phyloP scores from a whole-genome alignment of 2,888 invertebrate genomes.

The Dasypolia templi region DNA sequence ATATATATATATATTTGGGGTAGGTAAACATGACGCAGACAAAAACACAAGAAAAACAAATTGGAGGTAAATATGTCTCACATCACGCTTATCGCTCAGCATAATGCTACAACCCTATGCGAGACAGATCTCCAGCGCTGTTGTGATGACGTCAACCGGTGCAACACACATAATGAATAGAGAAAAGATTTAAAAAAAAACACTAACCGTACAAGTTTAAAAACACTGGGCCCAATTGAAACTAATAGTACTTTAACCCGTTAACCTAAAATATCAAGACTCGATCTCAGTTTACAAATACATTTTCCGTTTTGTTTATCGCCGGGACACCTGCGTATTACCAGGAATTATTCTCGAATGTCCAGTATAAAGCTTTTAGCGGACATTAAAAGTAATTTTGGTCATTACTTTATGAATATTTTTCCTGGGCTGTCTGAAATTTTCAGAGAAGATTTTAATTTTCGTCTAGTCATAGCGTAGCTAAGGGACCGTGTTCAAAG shows the following conservation, averaged over 20 bases:
- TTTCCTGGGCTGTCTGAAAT: slow-evolving; percentile 2
- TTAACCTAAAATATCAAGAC: slow-evolving; percentile 27
- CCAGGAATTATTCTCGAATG: slow-evolving; percentile 42
- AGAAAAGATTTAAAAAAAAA: too few species aligned
- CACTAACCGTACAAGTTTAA: too few species aligned
- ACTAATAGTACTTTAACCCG: neutral
- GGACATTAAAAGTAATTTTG: slow-evolving; percentile 54
- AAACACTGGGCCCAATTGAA: neutral
- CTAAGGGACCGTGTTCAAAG: neutral
- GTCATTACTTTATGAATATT: slow-evolving; percentile 47
- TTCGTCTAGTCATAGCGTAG: neutral
- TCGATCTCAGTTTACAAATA: slow-evolving; percentile 1
- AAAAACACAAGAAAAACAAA: too few species aligned
- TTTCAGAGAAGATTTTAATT: neutral
- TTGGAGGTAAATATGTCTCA: too few species aligned
- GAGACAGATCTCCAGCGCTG: too few species aligned
- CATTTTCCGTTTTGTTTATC: slow-evolving; percentile 33
- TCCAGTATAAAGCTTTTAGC: slow-evolving; percentile 54
- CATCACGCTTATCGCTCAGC: too few species aligned
- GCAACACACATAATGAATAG: too few species aligned
- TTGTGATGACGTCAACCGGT: too few species aligned
- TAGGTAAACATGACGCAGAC: too few species aligned
- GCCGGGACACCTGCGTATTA: slow-evolving; percentile 51
- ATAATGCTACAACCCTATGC: too few species aligned
- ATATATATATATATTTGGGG: too few species aligned